phyloP scores from a whole-genome alignment of 64 coral and sea anemone species.

The Montipora cactus region DNA sequence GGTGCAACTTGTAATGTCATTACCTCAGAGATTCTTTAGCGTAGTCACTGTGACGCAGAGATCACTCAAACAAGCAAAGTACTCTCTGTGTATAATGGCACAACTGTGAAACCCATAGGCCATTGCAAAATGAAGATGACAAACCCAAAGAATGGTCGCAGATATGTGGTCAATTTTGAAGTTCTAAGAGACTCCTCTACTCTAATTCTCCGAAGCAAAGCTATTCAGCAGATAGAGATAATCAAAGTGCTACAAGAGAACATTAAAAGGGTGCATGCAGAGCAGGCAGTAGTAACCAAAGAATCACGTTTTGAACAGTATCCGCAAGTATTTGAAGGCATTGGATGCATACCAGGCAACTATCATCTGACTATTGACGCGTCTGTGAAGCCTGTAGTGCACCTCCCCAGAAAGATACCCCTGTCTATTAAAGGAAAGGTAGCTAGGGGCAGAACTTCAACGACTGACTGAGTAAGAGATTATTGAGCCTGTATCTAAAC shows the following conservation, averaged over 20 bases:
- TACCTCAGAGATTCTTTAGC: neutral
- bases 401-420: constrained; percentile 41
- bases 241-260: constrained; percentile 70
- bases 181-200: constrained; percentile 21
- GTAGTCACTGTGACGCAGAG: constrained; percentile 29
- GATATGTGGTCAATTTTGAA: constrained; percentile 57
- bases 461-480: neutral
- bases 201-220: constrained; percentile 61
- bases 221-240: constrained; percentile 72
- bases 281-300: neutral
- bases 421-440: neutral
- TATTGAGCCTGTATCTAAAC: neutral
- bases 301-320: constrained; percentile 29
- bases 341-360: constrained; percentile 32
- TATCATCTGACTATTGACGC: constrained; percentile 51
- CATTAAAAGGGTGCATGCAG: constrained; percentile 27
- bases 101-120: constrained; percentile 55
- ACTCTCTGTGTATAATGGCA: constrained; percentile 52
- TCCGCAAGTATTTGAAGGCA: constrained; percentile 63
- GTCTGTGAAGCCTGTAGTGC: constrained; percentile 45
- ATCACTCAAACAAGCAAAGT: constrained; percentile 56
- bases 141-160: constrained; percentile 56
- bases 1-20: neutral
- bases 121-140: constrained; percentile 56
- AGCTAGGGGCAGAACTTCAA: neutral